phyloP scores from a whole-genome alignment of 2,888 invertebrate species.

The Bombylius discolor region DNA sequence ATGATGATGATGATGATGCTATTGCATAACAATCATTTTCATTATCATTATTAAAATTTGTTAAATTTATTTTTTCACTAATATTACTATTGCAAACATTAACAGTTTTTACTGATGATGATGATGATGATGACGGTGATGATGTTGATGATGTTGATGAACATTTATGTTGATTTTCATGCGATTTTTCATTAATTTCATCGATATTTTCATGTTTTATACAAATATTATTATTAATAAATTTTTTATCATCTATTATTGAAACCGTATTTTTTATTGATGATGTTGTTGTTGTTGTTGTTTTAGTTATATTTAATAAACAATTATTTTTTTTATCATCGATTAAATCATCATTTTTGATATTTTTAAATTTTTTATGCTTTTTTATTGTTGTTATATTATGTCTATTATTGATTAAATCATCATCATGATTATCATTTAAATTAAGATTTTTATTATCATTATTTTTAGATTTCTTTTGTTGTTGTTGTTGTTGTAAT shows the following conservation, averaged over 20 bases:
- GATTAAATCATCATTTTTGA: neutral
- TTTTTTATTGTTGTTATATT: neutral
- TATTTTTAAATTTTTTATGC: neutral
- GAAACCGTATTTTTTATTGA: neutral
- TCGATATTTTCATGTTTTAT: neutral
- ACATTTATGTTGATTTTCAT: neutral
- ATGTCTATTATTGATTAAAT: conserved; percentile 1
- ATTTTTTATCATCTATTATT: neutral
- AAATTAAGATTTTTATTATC: neutral
- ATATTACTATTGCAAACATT: too few relatives aligned
- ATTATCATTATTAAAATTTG: neutral
- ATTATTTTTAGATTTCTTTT: neutral
- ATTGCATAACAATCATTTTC: neutral
- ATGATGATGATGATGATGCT: neutral
- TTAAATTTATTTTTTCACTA: too few relatives aligned
- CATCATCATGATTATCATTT: neutral
- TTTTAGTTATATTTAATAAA: too few relatives aligned
- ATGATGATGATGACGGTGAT: too few relatives aligned
- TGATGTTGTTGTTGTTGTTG: neutral
- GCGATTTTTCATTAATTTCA: neutral
- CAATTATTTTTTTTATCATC: too few relatives aligned
- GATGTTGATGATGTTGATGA: too few relatives aligned
- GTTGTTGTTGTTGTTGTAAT: neutral
- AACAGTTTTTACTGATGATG: too few relatives aligned
- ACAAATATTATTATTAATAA: neutral